These are phyloP conservation scores for Nymphalis io DNA, from an alignment of 1,140 invertebrate species.

Conservation along the genomic window DNA sequence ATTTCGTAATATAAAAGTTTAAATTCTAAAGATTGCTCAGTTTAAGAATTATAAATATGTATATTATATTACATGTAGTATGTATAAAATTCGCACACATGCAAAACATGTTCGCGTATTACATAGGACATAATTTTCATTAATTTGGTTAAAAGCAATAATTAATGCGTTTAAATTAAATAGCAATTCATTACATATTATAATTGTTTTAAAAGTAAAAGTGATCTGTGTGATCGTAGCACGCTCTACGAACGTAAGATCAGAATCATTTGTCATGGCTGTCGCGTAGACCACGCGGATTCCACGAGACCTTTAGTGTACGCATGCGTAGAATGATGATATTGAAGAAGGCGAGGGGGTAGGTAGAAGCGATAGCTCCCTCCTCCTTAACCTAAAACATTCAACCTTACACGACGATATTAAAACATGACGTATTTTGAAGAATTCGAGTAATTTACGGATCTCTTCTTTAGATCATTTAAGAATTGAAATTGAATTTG, in stretches of 20 bases:
- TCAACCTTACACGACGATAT: constrained; percentile 43
- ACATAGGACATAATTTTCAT: too few species aligned
- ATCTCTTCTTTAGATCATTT: constrained; percentile 54
- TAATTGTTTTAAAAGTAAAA: neutral
- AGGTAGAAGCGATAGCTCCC: constrained; percentile 16
- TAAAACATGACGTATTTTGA: constrained; percentile 70
- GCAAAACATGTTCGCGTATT: too few species aligned
- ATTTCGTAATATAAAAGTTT: too few species aligned
- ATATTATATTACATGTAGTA: too few species aligned
- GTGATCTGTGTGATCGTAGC: constrained; percentile 5
- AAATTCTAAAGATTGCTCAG: too few species aligned
- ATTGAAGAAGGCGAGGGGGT: constrained; percentile 31
- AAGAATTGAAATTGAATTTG: constrained; percentile 65
- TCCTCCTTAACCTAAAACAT: constrained; percentile 29
- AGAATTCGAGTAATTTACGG: constrained; percentile 57
- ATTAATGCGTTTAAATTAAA: too few species aligned
- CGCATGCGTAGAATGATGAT: constrained; percentile 60
- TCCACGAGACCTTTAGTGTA: constrained; percentile 65
- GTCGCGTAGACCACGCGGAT: constrained; percentile 61
- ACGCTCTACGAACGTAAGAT: constrained; percentile 42
- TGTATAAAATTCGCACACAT: too few species aligned
- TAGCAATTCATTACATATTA: neutral
- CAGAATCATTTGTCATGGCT: constrained; percentile 50
- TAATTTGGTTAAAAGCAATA: too few species aligned
- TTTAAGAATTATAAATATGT: too few species aligned